These are phyloP conservation scores for Pycnomerus fuliginosus DNA, from an alignment of 2,888 invertebrate genomes.

Conservation along the genomic window DNA sequence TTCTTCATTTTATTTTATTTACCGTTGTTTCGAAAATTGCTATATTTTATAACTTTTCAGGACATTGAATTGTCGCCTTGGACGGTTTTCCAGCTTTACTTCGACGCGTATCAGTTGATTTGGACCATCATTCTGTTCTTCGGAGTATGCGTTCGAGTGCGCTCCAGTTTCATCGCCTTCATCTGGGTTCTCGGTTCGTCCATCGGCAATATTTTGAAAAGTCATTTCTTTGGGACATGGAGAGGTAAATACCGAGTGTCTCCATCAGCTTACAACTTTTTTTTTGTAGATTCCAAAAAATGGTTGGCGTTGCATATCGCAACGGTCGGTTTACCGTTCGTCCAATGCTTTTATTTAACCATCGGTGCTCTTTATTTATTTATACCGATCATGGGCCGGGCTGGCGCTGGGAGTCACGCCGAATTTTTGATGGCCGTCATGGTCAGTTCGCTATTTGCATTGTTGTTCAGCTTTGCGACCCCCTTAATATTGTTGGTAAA, in stretches of 20 bases:
- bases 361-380: constrained; percentile 71
- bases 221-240: constrained; percentile 55
- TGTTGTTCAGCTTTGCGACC: constrained; percentile 55
- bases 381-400: constrained; percentile 79
- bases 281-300: constrained; percentile 54
- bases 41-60: constrained; percentile 44
- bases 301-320: constrained; percentile 59
- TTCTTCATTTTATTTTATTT: no score
- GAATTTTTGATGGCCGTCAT: constrained; percentile 66
- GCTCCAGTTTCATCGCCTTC: constrained; percentile 68
- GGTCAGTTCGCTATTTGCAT: constrained; percentile 52
- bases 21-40: no score
- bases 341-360: constrained; percentile 69
- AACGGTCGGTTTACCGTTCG: constrained; percentile 61
- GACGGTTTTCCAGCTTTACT: constrained; percentile 59
- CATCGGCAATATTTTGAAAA: constrained; percentile 56
- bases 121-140: constrained; percentile 59
- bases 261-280: constrained; percentile 2
- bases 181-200: constrained; percentile 65
- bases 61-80: constrained; percentile 54
- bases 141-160: constrained; percentile 59
- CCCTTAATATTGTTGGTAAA: constrained; percentile 53
- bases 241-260: constrained; percentile 53
- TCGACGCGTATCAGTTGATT: constrained; percentile 59
- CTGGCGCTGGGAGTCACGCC: constrained; percentile 68